Base-by-base conservation (phyloP, 2,888 invertebrate species). In the Monopis laevigella region DNA sequence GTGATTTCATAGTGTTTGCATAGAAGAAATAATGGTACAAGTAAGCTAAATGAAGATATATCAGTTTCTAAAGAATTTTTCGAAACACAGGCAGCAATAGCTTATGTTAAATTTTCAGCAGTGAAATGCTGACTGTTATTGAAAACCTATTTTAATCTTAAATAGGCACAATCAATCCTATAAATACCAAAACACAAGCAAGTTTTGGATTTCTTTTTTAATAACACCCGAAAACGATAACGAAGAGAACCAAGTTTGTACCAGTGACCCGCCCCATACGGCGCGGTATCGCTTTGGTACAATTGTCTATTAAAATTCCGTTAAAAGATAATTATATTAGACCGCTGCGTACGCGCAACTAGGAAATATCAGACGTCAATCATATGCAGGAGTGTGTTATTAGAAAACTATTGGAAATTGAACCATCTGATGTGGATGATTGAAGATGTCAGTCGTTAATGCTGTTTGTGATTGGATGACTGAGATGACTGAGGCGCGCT, bases 301-400 rank as follows among this genome's bases (percentile, higher is more conserved):
- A 38, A 45, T 42, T 45, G 45, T 43, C 45, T 45, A 43, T 43
- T 43, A 45, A 43, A 39, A 39, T 45, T 43, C 45, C 45, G 45
- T 45, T 45, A 45, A n/a, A n/a, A 30, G 27, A 29, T 45, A 45
- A 45, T 43, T 45, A 43, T 39, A 29, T 43, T 41, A 41, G 38
- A 28, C 36, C 17, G n/a, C 13, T 28, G 40, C 35, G 38, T 34
- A 12, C 36, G 32, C 29, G 35, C 26, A 17, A 16, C 40, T 16
- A 11, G 24, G 28, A 34, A 39, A 40, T 41, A 45, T 38, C 44
- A 36, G 19, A 29, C 44, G 44, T 44, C 44, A 44, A 44, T 44
- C 44, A 44, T 16, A 14, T 27, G 43, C 46, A 45, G 48, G 45
- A 48, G 47, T 47, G 41, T 51, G 46, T 49, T 51, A 51, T 51